phyloP scores from a whole-genome alignment of 1,140 invertebrate species.

The Ridgeia piscesae region DNA sequence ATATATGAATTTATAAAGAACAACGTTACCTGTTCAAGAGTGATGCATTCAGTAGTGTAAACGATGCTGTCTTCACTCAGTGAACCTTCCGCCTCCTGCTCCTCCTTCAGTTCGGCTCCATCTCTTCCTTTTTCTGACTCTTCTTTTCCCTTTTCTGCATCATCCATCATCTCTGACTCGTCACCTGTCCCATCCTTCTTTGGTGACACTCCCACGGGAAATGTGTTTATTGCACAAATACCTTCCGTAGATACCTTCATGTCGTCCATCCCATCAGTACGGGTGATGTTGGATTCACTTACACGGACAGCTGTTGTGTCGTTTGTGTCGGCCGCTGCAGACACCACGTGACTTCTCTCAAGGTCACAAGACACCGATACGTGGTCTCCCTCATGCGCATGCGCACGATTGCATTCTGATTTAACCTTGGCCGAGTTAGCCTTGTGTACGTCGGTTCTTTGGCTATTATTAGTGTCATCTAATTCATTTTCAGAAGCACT shows the following conservation, averaged over 20 bases:
- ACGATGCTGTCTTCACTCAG: neutral
- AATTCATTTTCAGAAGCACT: neutral
- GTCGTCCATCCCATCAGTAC: neutral
- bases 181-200: neutral
- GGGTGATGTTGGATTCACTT: neutral
- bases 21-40: neutral
- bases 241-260: neutral
- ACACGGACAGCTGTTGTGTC: neutral
- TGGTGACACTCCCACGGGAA: neutral
- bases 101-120: neutral
- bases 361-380: neutral
- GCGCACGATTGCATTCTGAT: neutral
- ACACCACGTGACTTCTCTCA: neutral
- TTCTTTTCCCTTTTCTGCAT: no score
- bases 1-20: no score
- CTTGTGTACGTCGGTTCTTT: neutral
- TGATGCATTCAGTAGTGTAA: neutral
- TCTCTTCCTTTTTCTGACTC: neutral
- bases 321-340: neutral
- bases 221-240: neutral
- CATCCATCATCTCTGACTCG: neutral
- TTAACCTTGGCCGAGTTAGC: neutral
- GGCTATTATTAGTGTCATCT: neutral
- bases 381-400: neutral
- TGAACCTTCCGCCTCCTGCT: neutral